Percentiles rank a stretch among this genome's conserved stretches.
phyloP scores from a whole-genome alignment of 1,140 invertebrate species.

The Stegodyphus mimosarum region DNA sequence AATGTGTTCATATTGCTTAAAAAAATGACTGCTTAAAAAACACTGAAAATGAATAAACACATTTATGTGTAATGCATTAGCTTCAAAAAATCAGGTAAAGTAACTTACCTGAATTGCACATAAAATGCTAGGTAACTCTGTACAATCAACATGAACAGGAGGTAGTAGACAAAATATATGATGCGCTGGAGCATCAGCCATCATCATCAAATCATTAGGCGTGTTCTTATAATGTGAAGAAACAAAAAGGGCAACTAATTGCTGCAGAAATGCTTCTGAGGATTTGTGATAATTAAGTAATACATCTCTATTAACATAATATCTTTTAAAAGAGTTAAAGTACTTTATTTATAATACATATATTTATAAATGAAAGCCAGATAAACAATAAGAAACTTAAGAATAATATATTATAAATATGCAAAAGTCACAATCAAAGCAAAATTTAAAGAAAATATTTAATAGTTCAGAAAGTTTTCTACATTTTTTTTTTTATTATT shows the following conservation, averaged over 20 bases:
- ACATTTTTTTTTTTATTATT: too few relatives aligned
- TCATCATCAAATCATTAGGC: slow-evolving; percentile 98
- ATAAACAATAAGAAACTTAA: too few relatives aligned
- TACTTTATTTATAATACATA: slow-evolving; percentile 11
- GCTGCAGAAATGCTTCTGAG: slow-evolving; percentile 93
- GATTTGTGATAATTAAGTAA: slow-evolving; percentile 97
- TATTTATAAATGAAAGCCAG: not conserved
- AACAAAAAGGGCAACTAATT: slow-evolving; percentile 92
- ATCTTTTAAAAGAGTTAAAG: slow-evolving; percentile 59
- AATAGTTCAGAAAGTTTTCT: too few relatives aligned
- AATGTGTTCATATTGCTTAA: too few relatives aligned
- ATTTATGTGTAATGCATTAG: too few relatives aligned
- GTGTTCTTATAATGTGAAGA: slow-evolving; percentile 99
- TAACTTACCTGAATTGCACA: slow-evolving; percentile 83
- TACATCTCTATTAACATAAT: slow-evolving; percentile 82
- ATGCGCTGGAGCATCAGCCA: slow-evolving; percentile 98
- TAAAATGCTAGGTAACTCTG: slow-evolving; percentile 87
- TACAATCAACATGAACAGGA: slow-evolving; percentile 79
- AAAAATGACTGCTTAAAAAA: too few relatives aligned
- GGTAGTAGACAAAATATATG: slow-evolving; percentile 97
- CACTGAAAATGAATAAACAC: too few relatives aligned
- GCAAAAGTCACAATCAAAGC: too few relatives aligned
- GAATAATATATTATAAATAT: too few relatives aligned
- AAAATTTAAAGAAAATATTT: too few relatives aligned
- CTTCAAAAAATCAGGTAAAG: too few relatives aligned